Conservation (phyloP, 2,113 vertebrate genomes). For the Sylvilagus bachmani region DNA sequence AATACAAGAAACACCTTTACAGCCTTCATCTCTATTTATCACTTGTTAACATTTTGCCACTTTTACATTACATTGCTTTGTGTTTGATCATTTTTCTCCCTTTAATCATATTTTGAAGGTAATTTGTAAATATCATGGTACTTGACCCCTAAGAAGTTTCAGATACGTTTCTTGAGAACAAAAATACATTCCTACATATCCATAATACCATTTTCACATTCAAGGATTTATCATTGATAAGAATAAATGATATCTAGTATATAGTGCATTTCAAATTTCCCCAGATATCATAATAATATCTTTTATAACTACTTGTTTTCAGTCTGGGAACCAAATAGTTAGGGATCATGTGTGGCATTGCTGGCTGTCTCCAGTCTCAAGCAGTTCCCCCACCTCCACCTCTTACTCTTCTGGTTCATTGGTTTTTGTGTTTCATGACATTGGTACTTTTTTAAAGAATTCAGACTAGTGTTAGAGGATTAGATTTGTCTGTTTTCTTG, state of each 20-base stretch:
- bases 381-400: background rate
- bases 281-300: background rate
- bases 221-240: conserved; percentile 15
- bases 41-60: conserved; percentile 12
- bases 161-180: conserved; percentile 36
- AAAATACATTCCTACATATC: background rate
- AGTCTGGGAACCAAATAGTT: background rate
- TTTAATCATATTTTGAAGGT: no score
- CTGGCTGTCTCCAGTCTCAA: background rate
- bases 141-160: background rate
- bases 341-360: background rate
- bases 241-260: background rate
- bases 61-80: conserved; percentile 21
- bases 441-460: background rate
- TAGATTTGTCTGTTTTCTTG: conserved; percentile 32
- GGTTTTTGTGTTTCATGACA: background rate
- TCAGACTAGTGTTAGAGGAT: background rate
- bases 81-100: background rate
- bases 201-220: background rate
- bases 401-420: background rate
- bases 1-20: background rate
- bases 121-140: background rate
- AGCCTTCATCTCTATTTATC: background rate
- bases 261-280: conserved; percentile 1
- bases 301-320: background rate